Base-by-base conservation (phyloP, 2,113 vertebrate genomes). In the Indicator maculatus region DNA sequence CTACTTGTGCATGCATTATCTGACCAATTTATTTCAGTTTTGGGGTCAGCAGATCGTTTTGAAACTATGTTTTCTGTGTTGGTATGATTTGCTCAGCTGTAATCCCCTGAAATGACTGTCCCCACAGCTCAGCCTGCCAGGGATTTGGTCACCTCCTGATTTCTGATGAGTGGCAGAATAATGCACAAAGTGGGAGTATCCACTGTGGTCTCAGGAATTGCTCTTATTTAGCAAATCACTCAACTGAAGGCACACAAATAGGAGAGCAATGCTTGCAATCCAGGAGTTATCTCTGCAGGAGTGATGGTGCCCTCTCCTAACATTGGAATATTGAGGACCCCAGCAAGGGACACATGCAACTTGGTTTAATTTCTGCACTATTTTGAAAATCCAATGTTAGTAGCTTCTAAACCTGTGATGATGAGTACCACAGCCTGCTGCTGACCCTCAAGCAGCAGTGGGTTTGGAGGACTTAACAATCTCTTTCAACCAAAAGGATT, bases 391-490 rank as follows among this genome's bases (percentile, higher is more conserved):
- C 12, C 15, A 11, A 3, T 2, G 12, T 61, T 26, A n/a, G 8
- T 31, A 63, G 12, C 7, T 85, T 70, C 58, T 19, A 70, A 69
- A 27, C 5, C 26, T 16, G 15, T 59, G 52, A 23, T 47, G 31
- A 13, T 39, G 33, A 20, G 55, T 24, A 8, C 36, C 2, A 2
- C 11, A 41, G 16, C 19, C 12, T 84, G 23, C 23, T 1, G 0
- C 1, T 47, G 11, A 9, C 1, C 10, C 16, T 16, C 7, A 11
- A 36, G 14, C 6, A 77, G 75, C 45, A 83, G 47, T 19, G 47
- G 11, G 27, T 2, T 85, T 65, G 45, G 27, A 63, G 69, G 41
- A 52, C 23, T 52, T 44, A 16, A 44, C 50, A 52, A 52, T 26
- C 18, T 52, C 50, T 52, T 52, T 23, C 23, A 52, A 52, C 50